These are phyloP conservation scores for Xestia sexstrigata DNA, from an alignment of 2,888 invertebrate species.

Conservation along the genomic window DNA sequence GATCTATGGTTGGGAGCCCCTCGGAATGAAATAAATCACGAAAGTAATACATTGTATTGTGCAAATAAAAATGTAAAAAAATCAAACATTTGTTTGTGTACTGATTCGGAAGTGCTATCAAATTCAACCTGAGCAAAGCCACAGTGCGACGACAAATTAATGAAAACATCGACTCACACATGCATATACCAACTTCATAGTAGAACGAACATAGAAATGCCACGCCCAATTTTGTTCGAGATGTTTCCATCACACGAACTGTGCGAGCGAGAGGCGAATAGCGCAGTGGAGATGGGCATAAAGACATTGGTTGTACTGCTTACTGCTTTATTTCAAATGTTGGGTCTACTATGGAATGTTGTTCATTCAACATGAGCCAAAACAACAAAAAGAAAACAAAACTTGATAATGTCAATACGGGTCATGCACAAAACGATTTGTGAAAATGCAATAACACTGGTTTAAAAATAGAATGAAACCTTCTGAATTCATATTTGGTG, in stretches of 20 bases:
- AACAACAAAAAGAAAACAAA: constrained; percentile 17
- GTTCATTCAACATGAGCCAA: constrained; percentile 14
- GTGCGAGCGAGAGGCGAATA: neutral
- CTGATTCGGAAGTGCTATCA: constrained; percentile 64
- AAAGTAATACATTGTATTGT: constrained; percentile 74
- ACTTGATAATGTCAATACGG: constrained; percentile 14
- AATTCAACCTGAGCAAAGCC: constrained; percentile 77
- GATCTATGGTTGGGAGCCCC: neutral
- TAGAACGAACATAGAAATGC: constrained; percentile 22
- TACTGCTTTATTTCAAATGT: neutral
- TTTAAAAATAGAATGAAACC: neutral
- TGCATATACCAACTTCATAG: constrained; percentile 70
- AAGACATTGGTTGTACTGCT: neutral
- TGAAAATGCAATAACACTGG: neutral
- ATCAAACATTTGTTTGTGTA: constrained; percentile 67
- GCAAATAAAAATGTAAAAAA: constrained; percentile 75
- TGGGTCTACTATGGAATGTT: constrained; percentile 13
- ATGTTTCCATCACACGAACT: neutral
- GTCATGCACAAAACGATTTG: constrained; percentile 28
- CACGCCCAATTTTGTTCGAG: neutral
- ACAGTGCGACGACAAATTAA: constrained; percentile 79
- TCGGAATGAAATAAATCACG: constrained; percentile 63
- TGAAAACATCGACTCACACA: constrained; percentile 75
- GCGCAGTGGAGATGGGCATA: neutral
- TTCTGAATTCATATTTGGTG: neutral